These are phyloP conservation scores for Micromussa lordhowensis DNA, from an alignment of 92 coral and sea anemone species.

Conservation along the genomic window DNA sequence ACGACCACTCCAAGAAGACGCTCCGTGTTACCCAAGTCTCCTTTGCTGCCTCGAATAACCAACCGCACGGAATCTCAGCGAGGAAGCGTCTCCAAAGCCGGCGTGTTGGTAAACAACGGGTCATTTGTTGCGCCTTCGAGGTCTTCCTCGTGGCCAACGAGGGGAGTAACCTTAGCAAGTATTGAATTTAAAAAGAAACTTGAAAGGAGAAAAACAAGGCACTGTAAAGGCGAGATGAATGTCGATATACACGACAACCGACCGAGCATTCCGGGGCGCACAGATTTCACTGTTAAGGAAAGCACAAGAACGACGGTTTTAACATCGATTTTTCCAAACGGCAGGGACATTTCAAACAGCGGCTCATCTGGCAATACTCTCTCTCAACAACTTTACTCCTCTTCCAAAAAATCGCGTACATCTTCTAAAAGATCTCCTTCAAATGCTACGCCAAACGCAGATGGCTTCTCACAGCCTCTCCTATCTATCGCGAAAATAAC, in stretches of 20 bases:
- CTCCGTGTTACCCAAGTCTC: neutral
- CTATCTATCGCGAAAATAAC: constrained; percentile 27
- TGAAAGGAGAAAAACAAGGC: constrained; percentile 11
- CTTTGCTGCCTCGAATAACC: constrained; percentile 19
- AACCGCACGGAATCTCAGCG: neutral
- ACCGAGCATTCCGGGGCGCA: neutral
- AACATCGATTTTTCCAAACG: neutral
- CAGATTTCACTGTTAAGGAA: neutral
- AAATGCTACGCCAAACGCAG: neutral
- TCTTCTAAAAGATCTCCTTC: neutral
- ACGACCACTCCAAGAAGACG: constrained; percentile 33
- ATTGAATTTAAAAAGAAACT: constrained; percentile 41
- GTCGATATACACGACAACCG: neutral
- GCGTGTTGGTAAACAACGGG: neutral
- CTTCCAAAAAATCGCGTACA: neutral
- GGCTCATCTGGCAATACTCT: neutral
- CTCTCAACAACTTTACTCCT: neutral
- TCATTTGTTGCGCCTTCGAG: neutral
- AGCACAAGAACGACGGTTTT: neutral
- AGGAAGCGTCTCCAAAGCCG: neutral
- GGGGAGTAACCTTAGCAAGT: constrained; percentile 46
- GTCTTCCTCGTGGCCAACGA: constrained; percentile 4
- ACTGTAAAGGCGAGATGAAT: neutral
- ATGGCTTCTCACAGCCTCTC: constrained; percentile 4
- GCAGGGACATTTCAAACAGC: neutral